phyloP scores from a whole-genome alignment of 2,888 invertebrate species.

The Drosophila mimica region DNA sequence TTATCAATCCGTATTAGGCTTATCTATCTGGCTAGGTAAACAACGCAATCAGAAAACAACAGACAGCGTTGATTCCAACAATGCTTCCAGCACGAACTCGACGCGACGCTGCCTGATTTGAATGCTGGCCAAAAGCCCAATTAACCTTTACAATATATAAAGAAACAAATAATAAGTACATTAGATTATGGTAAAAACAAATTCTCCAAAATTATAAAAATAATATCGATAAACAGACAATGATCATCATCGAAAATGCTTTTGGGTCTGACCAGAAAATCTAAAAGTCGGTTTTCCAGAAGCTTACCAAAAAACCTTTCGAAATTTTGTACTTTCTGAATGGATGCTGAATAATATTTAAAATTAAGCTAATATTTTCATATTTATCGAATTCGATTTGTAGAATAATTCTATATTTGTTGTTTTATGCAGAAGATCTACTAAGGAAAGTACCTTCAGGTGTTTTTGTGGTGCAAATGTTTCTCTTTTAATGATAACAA shows the following conservation, averaged over 20 bases:
- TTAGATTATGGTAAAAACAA: background rate
- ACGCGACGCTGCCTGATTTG: background rate
- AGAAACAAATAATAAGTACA: background rate
- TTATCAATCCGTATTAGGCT: slow-evolving; percentile 45
- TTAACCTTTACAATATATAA: background rate
- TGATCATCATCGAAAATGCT: background rate
- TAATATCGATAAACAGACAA: background rate
- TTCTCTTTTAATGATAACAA: background rate
- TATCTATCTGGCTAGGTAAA: slow-evolving; percentile 35
- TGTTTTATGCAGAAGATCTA: background rate
- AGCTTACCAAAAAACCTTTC: background rate
- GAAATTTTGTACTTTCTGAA: background rate
- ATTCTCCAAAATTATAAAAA: background rate
- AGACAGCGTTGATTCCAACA: slow-evolving; percentile 1
- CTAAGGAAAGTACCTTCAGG: background rate
- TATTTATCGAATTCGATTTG: background rate
- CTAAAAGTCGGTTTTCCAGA: background rate
- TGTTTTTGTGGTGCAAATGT: background rate
- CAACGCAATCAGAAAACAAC: slow-evolving; percentile 30
- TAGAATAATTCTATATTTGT: background rate
- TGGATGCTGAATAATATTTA: background rate
- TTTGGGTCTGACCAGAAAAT: background rate
- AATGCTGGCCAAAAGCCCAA: slow-evolving; percentile 7
- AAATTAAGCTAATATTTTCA: background rate
- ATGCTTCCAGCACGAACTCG: slow-evolving; percentile 11